phyloP scores from a whole-genome alignment of 2,888 invertebrate species.

The Metallyticus violacea region DNA sequence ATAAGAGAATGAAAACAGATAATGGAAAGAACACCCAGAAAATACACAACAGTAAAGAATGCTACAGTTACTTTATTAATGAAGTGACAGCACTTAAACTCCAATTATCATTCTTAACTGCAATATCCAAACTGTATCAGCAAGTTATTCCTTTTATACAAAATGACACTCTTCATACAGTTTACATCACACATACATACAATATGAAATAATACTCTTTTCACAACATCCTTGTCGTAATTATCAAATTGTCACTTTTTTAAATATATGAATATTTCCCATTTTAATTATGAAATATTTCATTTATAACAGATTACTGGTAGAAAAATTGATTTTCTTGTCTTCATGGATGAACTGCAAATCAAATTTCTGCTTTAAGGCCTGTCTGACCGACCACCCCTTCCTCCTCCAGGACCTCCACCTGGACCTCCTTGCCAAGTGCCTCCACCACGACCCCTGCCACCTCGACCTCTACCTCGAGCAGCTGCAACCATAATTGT shows the following conservation, averaged over 20 bases:
- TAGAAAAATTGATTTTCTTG: not conserved
- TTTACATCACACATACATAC: not conserved
- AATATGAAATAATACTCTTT: not conserved
- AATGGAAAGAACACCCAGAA: too few species aligned
- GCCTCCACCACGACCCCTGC: slow-evolving; percentile 47
- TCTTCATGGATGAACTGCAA: not conserved
- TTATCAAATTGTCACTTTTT: not conserved
- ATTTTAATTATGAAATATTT: not conserved
- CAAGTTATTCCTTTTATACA: too few species aligned
- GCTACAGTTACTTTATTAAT: too few species aligned
- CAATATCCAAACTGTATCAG: too few species aligned
- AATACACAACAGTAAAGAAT: too few species aligned
- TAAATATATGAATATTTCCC: not conserved
- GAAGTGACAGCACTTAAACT: too few species aligned
- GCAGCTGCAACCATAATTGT: slow-evolving; percentile 51
- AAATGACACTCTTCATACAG: not conserved
- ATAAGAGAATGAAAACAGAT: too few species aligned
- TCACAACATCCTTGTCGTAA: not conserved
- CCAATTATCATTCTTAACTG: too few species aligned
- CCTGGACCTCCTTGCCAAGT: slow-evolving; percentile 51
- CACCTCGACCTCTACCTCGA: slow-evolving; percentile 59
- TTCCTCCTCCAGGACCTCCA: slow-evolving; percentile 47
- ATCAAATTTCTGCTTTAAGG: not conserved
- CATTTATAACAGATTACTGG: not conserved
- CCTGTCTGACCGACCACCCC: slow-evolving; percentile 40